phyloP scores from a whole-genome alignment of 1,140 invertebrate species.

The Berghia stephanieae region DNA sequence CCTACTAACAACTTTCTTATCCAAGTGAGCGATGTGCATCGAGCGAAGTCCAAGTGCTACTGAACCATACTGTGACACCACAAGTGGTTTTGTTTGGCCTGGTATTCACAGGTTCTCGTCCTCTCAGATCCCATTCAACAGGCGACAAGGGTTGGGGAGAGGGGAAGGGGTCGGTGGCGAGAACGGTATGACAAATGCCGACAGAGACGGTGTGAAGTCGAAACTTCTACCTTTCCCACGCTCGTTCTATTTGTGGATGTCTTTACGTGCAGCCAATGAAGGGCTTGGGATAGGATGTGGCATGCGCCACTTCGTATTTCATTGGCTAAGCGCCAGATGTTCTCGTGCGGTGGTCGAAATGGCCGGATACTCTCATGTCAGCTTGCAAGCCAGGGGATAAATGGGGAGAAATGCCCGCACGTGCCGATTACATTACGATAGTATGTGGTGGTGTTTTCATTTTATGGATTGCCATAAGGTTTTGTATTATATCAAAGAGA shows the following conservation, averaged over 20 bases:
- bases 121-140: no score
- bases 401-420: slow-evolving; percentile 36
- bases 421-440: slow-evolving; percentile 31
- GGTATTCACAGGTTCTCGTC: no score
- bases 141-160: neutral
- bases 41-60: no score
- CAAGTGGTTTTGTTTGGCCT: no score
- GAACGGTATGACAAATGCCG: slow-evolving; percentile 12
- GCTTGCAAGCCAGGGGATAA: slow-evolving; percentile 21
- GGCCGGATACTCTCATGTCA: slow-evolving; percentile 32
- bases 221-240: slow-evolving; percentile 44
- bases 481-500: neutral
- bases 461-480: neutral
- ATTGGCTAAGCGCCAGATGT: slow-evolving; percentile 34
- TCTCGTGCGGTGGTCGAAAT: slow-evolving; percentile 31
- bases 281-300: slow-evolving; percentile 25
- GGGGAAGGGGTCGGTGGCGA: neutral
- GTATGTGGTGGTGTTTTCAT: neutral
- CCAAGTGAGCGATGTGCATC: no score
- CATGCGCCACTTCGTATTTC: slow-evolving; percentile 37
- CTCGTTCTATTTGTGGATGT: slow-evolving; percentile 31
- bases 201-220: slow-evolving; percentile 41
- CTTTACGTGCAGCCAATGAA: slow-evolving; percentile 34
- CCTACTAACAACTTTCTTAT: no score
- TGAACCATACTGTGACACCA: no score